Conservation (phyloP, 1,140 invertebrate species). For the Nymphalis io region DNA sequence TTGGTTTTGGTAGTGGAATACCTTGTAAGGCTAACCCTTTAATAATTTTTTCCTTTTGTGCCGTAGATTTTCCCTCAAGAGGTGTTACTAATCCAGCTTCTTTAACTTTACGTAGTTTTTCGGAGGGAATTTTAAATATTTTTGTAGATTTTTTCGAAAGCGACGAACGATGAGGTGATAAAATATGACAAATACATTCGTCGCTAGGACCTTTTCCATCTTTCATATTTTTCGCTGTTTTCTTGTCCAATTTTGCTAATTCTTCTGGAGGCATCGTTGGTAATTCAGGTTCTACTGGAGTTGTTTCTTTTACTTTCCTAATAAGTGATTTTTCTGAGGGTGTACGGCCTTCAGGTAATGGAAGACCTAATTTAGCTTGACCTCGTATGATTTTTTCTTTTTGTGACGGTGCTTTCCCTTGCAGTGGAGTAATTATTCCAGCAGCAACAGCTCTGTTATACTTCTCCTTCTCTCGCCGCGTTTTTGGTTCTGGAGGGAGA, state of each 20-base stretch:
- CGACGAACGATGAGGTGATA: conserved; percentile 35
- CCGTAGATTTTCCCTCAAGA: conserved; percentile 47
- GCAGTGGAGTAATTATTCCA: conserved; percentile 42
- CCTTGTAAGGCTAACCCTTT: conserved; percentile 44
- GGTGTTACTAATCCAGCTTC: conserved; percentile 51
- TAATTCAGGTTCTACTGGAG: conserved; percentile 1
- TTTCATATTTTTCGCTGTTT: conserved; percentile 39
- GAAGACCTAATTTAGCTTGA: conserved; percentile 42
- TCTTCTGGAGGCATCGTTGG: conserved; percentile 36
- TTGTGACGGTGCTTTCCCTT: conserved; percentile 39
- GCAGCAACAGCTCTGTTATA: conserved; percentile 31
- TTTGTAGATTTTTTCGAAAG: conserved; percentile 8
- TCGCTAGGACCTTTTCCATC: conserved; percentile 43
- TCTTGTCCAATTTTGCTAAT: conserved; percentile 37
- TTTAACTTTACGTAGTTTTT: conserved; percentile 38
- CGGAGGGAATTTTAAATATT: conserved; percentile 12
- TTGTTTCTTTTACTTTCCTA: conserved; percentile 30
- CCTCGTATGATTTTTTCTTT: conserved; percentile 43
- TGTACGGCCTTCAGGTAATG: conserved; percentile 42
- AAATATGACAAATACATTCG: conserved; percentile 45
- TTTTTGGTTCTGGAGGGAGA: conserved; percentile 42
- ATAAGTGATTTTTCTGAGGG: conserved; percentile 25
- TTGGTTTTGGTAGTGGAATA: conserved; percentile 43
- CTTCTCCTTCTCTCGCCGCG: not conserved
- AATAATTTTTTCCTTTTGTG: conserved; percentile 55